Base-by-base conservation (phyloP, 2,113 vertebrate genomes). In the Rhinolophus ferrumequinum region DNA sequence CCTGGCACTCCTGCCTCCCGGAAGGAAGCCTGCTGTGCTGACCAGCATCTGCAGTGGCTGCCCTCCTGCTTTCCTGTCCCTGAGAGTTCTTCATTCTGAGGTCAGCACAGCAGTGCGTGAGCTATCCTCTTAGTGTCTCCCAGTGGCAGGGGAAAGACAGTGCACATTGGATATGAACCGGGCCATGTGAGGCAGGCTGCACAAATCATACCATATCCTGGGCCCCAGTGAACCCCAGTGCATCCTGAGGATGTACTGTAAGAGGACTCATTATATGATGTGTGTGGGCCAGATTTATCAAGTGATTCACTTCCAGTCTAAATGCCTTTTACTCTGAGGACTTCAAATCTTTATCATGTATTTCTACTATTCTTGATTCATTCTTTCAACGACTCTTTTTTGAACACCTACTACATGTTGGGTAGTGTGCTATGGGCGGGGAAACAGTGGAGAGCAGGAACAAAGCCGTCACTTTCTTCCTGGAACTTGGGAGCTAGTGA, bases 11-110 rank as follows among this genome's bases (percentile, higher is more conserved):
- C 70, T 0, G 1, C 79, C 58, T 95, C 58, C 75, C 1, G 0
- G 83, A 96, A 83, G 90, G 90, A 90, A 93, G 88, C 89, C 67
- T 86, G 69, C 82, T 91, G 50, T 81, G 79, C 56, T 30, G n/a
- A 75, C 47, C 60, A 52, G 82, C 84, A 84, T 67, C 95, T 93
- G 91, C 85, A 84, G 84, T 1, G 0, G 62, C 56, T 82, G 38
- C 41, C 58, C 86, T 87, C 83, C 79, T 77, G 24, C 82, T 75
- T 10, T 52, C 18, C 11, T 33, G 38, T 86, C 62, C 89, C 89
- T 75, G 77, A 93, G 79, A 88, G 90, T 64, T 75, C 54, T 94
- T 93, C 89, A 75, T 92, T 89, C n/a, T 1, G 13, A 83, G 70
- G 82, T 79, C 89, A 87, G 44, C 91, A 60, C 52, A 80, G 56